Conservation (phyloP, 2,113 vertebrate genomes). For the Dipodomys stephensi region DNA sequence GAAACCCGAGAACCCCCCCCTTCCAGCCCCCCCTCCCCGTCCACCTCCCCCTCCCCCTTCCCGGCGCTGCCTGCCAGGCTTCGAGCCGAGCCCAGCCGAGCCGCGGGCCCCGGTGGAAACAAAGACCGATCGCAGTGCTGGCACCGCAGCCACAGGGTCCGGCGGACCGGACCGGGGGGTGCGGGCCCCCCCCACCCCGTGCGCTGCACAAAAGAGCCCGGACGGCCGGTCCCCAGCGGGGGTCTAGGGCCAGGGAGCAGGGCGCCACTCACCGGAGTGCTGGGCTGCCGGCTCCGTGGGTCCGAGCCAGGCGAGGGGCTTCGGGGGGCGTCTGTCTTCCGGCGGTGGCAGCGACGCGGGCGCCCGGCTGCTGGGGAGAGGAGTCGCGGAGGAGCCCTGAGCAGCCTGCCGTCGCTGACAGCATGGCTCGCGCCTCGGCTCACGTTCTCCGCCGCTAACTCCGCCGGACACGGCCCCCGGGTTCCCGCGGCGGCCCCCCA, state of each 20-base stretch:
- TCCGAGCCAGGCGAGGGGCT: constrained; percentile 78
- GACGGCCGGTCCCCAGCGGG: constrained; percentile 61
- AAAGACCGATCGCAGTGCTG: constrained; percentile 90
- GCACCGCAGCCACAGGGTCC: constrained; percentile 91
- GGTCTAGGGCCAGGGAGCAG: constrained; percentile 82
- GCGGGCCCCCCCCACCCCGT: constrained; percentile 45
- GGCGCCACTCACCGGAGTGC: constrained; percentile 76
- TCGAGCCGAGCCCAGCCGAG: constrained; percentile 83
- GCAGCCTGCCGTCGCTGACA: constrained; percentile 88
- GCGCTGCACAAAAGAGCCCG: constrained; percentile 85
- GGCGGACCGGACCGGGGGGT: constrained; percentile 90
- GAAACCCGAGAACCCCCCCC: constrained; percentile 82
- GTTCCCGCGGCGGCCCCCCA: constrained; percentile 81
- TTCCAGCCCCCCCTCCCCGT: constrained; percentile 61
- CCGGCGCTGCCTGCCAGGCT: constrained; percentile 80
- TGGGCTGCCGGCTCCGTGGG: constrained; percentile 76
- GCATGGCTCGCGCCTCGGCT: constrained; percentile 90
- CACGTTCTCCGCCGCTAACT: constrained; percentile 87
- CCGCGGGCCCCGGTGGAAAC: constrained; percentile 83
- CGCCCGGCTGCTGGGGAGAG: constrained; percentile 81
- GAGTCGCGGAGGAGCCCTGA: constrained; percentile 87
- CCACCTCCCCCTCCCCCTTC: constrained; percentile 76
- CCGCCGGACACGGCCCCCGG: constrained; percentile 84
- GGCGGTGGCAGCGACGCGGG: constrained; percentile 78
- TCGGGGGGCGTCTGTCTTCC: constrained; percentile 79